These are phyloP conservation scores for Ectobius pallidus DNA, from an alignment of 2,888 invertebrate genomes.

Conservation along the genomic window DNA sequence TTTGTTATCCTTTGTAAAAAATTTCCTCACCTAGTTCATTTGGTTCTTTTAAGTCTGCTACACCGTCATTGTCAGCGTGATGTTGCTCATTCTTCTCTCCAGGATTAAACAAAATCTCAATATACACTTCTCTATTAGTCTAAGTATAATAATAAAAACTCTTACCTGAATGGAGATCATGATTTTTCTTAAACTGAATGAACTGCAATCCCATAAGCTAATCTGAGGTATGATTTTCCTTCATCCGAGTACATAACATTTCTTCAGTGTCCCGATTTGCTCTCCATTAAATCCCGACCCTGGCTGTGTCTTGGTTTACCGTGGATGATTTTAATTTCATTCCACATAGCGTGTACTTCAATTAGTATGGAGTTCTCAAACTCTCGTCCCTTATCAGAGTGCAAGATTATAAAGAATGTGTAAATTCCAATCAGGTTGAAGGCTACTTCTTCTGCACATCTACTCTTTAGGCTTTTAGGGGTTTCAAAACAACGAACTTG, in stretches of 20 bases:
- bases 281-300: background rate
- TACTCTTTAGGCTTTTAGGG: background rate
- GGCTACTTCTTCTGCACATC: background rate
- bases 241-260: background rate
- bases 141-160: background rate
- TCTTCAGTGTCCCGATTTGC: background rate
- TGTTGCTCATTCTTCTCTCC: background rate
- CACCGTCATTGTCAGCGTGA: background rate
- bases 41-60: background rate
- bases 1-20: background rate
- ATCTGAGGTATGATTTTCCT: background rate
- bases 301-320: background rate
- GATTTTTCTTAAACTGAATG: conserved; percentile 8
- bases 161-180: conserved; percentile 2
- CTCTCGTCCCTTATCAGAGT: background rate
- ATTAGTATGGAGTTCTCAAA: background rate
- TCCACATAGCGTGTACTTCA: background rate
- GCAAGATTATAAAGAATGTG: background rate
- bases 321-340: background rate
- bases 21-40: background rate
- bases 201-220: background rate
- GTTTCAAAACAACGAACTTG: conserved; percentile 1
- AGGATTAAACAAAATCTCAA: too few relatives aligned
- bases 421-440: background rate
- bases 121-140: too few relatives aligned